A percentile compares a stretch with the other conserved stretches of the same genome.
Evolutionary conservation across 1,140 invertebrate genomes (phyloP).

Genomic region (Hydropsyche tenuis): DNA sequence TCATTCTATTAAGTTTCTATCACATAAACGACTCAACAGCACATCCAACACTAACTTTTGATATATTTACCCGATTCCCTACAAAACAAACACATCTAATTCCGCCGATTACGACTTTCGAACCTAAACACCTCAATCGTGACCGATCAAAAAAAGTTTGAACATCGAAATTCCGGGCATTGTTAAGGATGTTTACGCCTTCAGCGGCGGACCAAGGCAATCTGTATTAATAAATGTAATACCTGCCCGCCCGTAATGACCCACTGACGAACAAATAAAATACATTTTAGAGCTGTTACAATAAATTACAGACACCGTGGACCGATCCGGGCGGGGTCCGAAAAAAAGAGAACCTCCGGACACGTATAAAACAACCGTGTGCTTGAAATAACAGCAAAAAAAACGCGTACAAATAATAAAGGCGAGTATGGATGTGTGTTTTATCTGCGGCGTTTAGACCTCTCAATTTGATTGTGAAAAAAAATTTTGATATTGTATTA

Average conservation of each 20-base stretch:
- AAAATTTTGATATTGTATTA: too few relatives aligned
- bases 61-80: too few relatives aligned
- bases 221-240: constrained; percentile 44
- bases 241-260: constrained; percentile 42
- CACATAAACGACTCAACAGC: too few relatives aligned
- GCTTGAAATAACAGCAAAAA: not conserved
- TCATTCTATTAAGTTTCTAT: too few relatives aligned
- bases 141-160: not conserved
- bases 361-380: too few relatives aligned
- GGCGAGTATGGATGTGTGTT: not conserved
- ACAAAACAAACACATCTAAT: too few relatives aligned
- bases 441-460: too few relatives aligned
- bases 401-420: not conserved
- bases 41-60: too few relatives aligned
- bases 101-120: not conserved
- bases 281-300: constrained; percentile 46
- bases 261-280: constrained; percentile 47
- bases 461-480: too few relatives aligned
- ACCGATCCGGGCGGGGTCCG: constrained; percentile 21
- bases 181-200: constrained; percentile 43
- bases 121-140: not conserved
- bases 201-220: constrained; percentile 35
- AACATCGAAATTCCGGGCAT: constrained; percentile 26
- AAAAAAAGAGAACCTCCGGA: constrained; percentile 7
- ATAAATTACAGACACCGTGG: constrained; percentile 44